Evolutionary conservation across 2,797 vertebrate genomes (phyloP).

Genomic region (Sylvilagus floridanus): DNA sequence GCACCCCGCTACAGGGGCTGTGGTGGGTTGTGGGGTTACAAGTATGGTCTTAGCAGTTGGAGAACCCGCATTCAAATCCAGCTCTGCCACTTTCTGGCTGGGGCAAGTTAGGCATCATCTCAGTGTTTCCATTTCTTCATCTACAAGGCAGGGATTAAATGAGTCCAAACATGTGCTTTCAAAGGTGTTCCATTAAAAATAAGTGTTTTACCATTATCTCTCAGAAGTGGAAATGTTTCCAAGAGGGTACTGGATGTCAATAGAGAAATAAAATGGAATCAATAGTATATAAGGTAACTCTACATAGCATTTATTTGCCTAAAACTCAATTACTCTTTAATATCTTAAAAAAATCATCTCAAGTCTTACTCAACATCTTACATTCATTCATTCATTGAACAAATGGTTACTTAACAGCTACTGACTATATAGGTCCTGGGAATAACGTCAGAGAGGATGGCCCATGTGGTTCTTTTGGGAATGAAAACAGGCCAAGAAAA

Average conservation of each 20-base stretch:
- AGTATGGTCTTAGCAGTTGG: background rate
- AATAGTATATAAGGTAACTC: background rate
- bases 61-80: background rate
- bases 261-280: background rate
- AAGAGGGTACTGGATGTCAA: background rate
- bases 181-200: background rate
- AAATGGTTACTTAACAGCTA: background rate
- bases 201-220: background rate
- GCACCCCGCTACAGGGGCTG: background rate
- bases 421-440: background rate
- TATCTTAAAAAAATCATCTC: background rate
- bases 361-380: background rate
- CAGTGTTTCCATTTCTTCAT: background rate
- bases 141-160: background rate
- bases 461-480: background rate
- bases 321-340: conserved; percentile 47
- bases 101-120: background rate
- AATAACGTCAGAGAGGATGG: background rate
- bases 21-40: background rate
- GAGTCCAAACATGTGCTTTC: background rate
- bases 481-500: background rate
- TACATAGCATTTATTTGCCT: background rate
- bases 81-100: background rate
- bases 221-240: background rate
- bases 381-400: conserved; percentile 7